Conservation (phyloP, 1,140 invertebrate genomes). For the Drosophila sturtevanti region DNA sequence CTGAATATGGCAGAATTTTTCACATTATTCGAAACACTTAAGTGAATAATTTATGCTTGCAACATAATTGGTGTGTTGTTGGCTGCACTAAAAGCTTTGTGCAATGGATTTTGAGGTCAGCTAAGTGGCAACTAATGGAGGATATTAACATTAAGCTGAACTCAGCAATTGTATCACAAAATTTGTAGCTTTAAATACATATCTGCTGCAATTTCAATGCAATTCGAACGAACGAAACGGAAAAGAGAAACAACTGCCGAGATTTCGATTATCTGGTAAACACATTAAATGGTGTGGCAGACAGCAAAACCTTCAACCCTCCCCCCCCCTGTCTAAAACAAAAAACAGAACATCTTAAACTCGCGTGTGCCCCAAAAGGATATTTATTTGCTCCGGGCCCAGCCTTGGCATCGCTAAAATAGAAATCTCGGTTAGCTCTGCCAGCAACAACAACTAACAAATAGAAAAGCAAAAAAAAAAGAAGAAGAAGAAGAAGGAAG, state of each 20-base stretch:
- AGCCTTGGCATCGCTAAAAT: slow-evolving; percentile 66
- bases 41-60: slow-evolving; percentile 69
- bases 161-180: slow-evolving; percentile 8
- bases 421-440: slow-evolving; percentile 63
- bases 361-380: slow-evolving; percentile 66
- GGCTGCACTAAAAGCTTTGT: slow-evolving; percentile 19
- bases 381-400: slow-evolving; percentile 69
- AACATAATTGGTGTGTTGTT: slow-evolving; percentile 65
- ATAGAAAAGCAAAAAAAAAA: not conserved
- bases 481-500: not conserved
- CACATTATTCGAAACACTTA: slow-evolving; percentile 62
- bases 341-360: slow-evolving; percentile 37
- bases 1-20: slow-evolving; percentile 35
- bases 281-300: slow-evolving; percentile 77
- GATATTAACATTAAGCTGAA: not conserved
- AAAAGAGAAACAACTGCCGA: slow-evolving; percentile 53
- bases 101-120: slow-evolving; percentile 28
- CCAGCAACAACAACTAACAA: slow-evolving; percentile 33
- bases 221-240: slow-evolving; percentile 51
- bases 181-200: slow-evolving; percentile 10
- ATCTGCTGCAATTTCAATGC: slow-evolving; percentile 42
- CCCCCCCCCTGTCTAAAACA: slow-evolving; percentile 1
- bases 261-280: slow-evolving; percentile 78
- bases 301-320: slow-evolving; percentile 39
- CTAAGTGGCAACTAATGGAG: not conserved